Conservation (phyloP, 1,140 invertebrate species). For the Palaemon carinicauda region DNA sequence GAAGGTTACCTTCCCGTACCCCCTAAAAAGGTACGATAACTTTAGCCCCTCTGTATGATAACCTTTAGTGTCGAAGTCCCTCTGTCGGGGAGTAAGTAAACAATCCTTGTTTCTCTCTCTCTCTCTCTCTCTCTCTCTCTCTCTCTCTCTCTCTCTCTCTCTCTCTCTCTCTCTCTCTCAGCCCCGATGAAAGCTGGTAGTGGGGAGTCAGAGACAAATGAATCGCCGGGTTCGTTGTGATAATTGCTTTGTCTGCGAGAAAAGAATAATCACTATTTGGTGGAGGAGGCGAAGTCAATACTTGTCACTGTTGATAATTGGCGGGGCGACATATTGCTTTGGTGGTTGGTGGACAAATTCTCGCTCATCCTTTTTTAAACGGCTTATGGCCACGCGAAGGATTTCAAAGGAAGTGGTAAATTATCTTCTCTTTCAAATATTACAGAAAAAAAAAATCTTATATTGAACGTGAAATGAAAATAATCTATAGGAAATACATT, state of each 20-base stretch:
- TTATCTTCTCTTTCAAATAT: no score
- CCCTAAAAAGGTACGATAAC: not conserved
- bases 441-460: no score
- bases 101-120: not conserved
- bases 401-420: no score
- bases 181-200: conserved; percentile 49
- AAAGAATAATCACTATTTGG: conserved; percentile 57
- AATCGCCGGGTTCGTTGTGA: conserved; percentile 54
- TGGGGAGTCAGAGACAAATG: conserved; percentile 54
- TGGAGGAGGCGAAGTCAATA: conserved; percentile 44
- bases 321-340: conserved; percentile 45
- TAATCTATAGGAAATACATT: no score
- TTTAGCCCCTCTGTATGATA: not conserved
- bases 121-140: not conserved
- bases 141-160: not conserved
- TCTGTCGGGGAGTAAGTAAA: not conserved
- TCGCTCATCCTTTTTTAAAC: not conserved
- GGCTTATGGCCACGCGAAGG: not conserved
- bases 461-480: no score
- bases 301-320: conserved; percentile 53
- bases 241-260: conserved; percentile 57
- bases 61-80: conserved; percentile 6
- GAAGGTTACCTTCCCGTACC: not conserved
- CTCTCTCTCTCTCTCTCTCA: conserved; percentile 31
- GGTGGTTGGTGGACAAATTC: not conserved